These are phyloP conservation scores for Thunnus maccoyii DNA, from an alignment of 2,113 vertebrate species.

Conservation along the genomic window DNA sequence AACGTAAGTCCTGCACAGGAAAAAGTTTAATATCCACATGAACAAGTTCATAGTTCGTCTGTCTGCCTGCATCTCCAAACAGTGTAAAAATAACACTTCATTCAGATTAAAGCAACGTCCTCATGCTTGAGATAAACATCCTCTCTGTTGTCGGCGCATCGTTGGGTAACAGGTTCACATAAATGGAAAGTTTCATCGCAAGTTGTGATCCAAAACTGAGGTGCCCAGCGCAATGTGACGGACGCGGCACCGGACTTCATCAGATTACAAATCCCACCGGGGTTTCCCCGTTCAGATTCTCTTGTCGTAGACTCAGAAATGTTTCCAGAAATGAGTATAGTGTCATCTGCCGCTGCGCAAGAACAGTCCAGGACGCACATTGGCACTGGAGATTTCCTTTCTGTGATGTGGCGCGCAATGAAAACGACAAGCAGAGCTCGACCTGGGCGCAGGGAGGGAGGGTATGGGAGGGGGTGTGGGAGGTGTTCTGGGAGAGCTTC, in stretches of 20 bases:
- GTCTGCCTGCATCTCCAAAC: not conserved
- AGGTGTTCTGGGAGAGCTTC: not conserved
- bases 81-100: not conserved
- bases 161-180: not conserved
- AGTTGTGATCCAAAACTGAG: conserved; percentile 15
- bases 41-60: conserved; percentile 11
- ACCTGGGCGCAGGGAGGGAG: not conserved
- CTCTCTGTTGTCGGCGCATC: not conserved
- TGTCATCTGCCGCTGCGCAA: not conserved
- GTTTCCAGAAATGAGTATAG: not conserved
- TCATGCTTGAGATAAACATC: not conserved
- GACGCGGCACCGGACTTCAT: not conserved
- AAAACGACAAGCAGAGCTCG: not conserved
- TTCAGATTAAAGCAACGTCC: not conserved
- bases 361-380: not conserved
- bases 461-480: not conserved
- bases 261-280: not conserved
- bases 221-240: not conserved
- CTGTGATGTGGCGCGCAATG: not conserved
- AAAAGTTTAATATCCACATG: conserved; percentile 61
- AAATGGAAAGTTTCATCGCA: conserved; percentile 29
- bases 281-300: not conserved
- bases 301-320: not conserved
- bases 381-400: not conserved
- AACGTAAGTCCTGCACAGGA: conserved; percentile 29